Evolutionary conservation across 2,888 invertebrate genomes (phyloP).

Genomic region (Hemicrepidius hirtus): DNA sequence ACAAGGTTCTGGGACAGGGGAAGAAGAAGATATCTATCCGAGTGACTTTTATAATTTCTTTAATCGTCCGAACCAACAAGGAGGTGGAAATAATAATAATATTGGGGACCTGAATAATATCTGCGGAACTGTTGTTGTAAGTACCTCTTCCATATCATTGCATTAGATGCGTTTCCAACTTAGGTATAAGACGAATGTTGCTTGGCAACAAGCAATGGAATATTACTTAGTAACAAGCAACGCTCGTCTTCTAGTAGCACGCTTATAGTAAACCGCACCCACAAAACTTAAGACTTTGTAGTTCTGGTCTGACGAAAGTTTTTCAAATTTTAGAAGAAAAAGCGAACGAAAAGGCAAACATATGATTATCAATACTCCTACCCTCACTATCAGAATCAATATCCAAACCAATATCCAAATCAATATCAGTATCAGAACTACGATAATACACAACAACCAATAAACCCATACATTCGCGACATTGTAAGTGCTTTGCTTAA

Average conservation of each 20-base stretch:
- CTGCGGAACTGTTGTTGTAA: conserved; percentile 67
- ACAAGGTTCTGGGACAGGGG: conserved; percentile 54
- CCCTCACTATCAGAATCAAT: not conserved
- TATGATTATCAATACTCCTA: conserved; percentile 36
- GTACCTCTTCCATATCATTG: conserved; percentile 27
- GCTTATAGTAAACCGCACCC: conserved; percentile 59
- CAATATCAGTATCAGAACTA: conserved; percentile 33
- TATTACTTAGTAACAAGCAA: no score
- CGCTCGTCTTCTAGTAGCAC: conserved; percentile 56
- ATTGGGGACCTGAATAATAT: conserved; percentile 46
- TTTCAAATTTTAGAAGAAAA: conserved; percentile 9
- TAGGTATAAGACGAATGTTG: no score
- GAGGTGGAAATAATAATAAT: not conserved
- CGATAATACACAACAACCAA: not conserved
- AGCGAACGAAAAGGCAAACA: conserved; percentile 43
- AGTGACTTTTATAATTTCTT: conserved; percentile 47
- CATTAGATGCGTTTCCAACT: no score
- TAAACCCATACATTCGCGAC: conserved; percentile 2
- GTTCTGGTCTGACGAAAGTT: not conserved
- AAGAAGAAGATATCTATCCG: no score
- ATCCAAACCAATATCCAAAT: not conserved
- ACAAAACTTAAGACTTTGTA: no score
- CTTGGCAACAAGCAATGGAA: no score
- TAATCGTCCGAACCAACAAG: conserved; percentile 8
- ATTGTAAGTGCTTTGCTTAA: conserved; percentile 9